Evolutionary conservation across 2,113 vertebrate species (phyloP).

Genomic region (Cygnus buccinator): DNA sequence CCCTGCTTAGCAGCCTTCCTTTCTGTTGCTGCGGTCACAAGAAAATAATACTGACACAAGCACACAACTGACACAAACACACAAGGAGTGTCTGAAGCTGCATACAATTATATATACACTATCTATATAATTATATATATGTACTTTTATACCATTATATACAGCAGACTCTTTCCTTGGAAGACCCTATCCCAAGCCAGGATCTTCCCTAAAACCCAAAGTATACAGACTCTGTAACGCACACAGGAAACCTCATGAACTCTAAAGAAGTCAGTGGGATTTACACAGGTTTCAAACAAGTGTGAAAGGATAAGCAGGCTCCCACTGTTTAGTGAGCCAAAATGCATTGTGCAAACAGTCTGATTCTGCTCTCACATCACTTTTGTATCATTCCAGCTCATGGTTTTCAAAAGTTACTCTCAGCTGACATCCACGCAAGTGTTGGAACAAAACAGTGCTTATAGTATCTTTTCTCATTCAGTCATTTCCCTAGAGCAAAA

Average conservation of each 20-base stretch:
- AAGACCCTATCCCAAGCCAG: background rate
- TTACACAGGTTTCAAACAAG: background rate
- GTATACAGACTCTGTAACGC: background rate
- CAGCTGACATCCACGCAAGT: slow-evolving; percentile 15
- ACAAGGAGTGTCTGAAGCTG: background rate
- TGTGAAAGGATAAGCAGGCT: slow-evolving; percentile 5
- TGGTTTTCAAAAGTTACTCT: slow-evolving; percentile 12
- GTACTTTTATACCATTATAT: background rate
- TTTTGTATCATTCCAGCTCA: slow-evolving; percentile 31
- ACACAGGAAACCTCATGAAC: background rate
- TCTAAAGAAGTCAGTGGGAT: background rate
- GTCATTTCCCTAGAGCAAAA: background rate
- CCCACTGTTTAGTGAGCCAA: background rate
- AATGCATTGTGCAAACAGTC: background rate
- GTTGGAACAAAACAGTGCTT: slow-evolving; percentile 10
- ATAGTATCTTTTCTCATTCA: background rate
- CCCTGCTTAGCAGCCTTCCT: background rate
- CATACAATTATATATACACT: background rate
- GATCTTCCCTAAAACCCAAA: background rate
- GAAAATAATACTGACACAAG: background rate
- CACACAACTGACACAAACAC: background rate
- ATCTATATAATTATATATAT: background rate
- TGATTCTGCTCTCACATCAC: slow-evolving; percentile 44
- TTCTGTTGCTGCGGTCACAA: background rate
- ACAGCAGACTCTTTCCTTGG: background rate